phyloP scores from a whole-genome alignment of 1,140 invertebrate genomes.

The Pseudomyrmex dendroicus region DNA sequence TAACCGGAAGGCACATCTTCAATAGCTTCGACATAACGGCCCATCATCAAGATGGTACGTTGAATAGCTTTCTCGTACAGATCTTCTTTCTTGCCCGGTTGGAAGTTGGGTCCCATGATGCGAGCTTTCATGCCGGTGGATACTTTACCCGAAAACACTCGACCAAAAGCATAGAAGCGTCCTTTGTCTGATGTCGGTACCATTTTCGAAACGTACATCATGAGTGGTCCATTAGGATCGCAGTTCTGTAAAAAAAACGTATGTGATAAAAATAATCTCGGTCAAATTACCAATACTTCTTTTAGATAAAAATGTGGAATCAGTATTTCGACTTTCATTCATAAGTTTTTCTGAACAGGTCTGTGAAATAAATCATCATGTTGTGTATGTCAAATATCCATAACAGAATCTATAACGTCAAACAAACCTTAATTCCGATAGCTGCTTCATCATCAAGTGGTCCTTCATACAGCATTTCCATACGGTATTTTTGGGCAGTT shows the following conservation, averaged over 20 bases:
- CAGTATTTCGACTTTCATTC: conserved; percentile 79
- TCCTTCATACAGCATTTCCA: conserved; percentile 99
- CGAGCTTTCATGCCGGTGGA: conserved; percentile 97
- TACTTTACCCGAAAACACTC: conserved; percentile 99
- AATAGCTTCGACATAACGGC: conserved; percentile 99
- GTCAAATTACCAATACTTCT: conserved; percentile 9
- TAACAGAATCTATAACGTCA: conserved; percentile 24
- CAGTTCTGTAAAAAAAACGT: conserved; percentile 90
- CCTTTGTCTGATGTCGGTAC: conserved; percentile 99
- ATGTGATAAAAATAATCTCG: conserved; percentile 8
- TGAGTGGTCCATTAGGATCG: conserved; percentile 97
- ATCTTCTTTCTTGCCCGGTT: conserved; percentile 99
- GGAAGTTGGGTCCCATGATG: conserved; percentile 99
- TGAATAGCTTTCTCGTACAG: conserved; percentile 99
- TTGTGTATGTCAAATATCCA: conserved; percentile 11
- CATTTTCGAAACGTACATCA: conserved; percentile 99
- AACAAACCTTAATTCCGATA: conserved; percentile 91
- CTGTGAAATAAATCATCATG: conserved; percentile 83
- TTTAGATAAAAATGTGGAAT: conserved; percentile 49
- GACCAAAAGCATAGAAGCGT: conserved; percentile 99
- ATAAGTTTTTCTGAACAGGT: conserved; percentile 83
- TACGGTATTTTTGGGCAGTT: conserved; percentile 99
- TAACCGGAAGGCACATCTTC: conserved; percentile 98
- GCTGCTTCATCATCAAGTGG: conserved; percentile 99
- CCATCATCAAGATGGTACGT: conserved; percentile 99